These are phyloP conservation scores for Neodiprion lecontei DNA, from an alignment of 1,140 invertebrate genomes.

Conservation along the genomic window DNA sequence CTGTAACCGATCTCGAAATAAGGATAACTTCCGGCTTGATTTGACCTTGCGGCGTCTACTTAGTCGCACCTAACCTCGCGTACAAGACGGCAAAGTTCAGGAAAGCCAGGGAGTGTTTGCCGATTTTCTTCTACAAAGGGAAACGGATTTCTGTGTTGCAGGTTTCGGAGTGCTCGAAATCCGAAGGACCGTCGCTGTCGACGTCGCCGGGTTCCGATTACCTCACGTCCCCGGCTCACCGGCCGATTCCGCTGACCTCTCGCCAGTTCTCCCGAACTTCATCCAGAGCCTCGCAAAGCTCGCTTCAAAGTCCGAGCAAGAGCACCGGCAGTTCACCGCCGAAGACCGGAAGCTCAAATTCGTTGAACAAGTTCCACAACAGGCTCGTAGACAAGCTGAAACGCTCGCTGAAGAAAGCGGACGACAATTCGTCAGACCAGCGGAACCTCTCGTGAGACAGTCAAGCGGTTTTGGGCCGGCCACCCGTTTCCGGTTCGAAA, in stretches of 20 bases:
- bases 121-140: too few species aligned
- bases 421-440: constrained; percentile 66
- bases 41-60: too few species aligned
- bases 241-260: constrained; percentile 68
- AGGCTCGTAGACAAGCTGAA: constrained; percentile 84
- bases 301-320: constrained; percentile 69
- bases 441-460: constrained; percentile 60
- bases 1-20: too few species aligned
- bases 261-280: constrained; percentile 68
- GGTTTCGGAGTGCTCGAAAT: constrained; percentile 78
- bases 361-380: constrained; percentile 84
- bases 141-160: constrained; percentile 33
- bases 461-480: constrained; percentile 56
- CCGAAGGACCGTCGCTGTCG: constrained; percentile 75
- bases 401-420: constrained; percentile 72
- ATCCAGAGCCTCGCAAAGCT: constrained; percentile 67
- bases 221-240: constrained; percentile 67
- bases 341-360: constrained; percentile 65
- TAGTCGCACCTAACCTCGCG: too few species aligned
- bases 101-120: too few species aligned
- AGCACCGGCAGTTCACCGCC: constrained; percentile 67
- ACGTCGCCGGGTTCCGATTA: constrained; percentile 76
- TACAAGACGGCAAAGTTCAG: too few species aligned
- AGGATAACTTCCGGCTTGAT: too few species aligned
- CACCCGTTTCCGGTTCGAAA: constrained; percentile 54